These are phyloP conservation scores for Pao palembangensis DNA, from an alignment of 2,113 vertebrate genomes.

Conservation along the genomic window DNA sequence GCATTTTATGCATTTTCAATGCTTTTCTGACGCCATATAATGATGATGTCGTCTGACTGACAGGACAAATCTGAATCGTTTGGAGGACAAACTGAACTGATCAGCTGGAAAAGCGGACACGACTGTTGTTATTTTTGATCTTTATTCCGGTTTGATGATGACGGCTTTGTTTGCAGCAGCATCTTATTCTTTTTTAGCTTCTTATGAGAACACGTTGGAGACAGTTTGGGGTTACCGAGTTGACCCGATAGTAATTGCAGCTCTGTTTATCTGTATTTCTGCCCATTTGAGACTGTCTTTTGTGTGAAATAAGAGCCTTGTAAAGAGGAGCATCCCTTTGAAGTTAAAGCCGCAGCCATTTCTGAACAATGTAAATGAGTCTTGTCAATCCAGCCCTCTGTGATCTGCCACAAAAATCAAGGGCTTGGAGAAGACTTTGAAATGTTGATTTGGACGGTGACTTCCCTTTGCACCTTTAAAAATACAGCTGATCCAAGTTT, in stretches of 20 bases:
- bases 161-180: no score
- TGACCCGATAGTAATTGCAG: not conserved
- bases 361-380: constrained; percentile 80
- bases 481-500: constrained; percentile 81
- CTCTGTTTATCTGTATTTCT: not conserved
- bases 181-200: not conserved
- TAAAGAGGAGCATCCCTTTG: constrained; percentile 58
- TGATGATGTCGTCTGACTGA: no score
- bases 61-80: no score
- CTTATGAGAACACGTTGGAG: not conserved
- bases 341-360: constrained; percentile 60
- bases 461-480: constrained; percentile 74
- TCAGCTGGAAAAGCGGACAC: no score
- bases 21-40: no score
- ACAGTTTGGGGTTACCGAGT: no score
- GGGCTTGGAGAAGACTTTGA: constrained; percentile 79
- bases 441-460: constrained; percentile 80
- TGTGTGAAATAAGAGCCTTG: constrained; percentile 46
- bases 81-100: no score
- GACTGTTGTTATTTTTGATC: no score
- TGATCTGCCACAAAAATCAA: constrained; percentile 77
- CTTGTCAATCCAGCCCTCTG: constrained; percentile 73
- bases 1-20: no score
- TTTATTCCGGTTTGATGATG: no score
- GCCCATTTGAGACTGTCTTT: constrained; percentile 60